Evolutionary conservation across 2,888 invertebrate species (phyloP).

Genomic region (Ectobius pallidus): DNA sequence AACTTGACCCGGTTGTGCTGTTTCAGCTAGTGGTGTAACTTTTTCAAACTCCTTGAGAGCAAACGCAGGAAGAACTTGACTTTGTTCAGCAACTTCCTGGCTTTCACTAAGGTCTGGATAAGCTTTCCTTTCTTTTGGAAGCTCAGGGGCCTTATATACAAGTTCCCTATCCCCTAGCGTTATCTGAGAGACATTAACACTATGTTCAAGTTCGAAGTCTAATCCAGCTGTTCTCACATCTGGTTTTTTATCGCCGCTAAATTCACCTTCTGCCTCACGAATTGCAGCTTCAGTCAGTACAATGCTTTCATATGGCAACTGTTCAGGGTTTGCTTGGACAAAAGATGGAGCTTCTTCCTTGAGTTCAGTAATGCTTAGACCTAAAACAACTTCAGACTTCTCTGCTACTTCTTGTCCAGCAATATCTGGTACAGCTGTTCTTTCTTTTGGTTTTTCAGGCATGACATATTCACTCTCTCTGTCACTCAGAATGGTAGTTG

Average conservation of each 20-base stretch:
- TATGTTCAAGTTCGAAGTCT: constrained; percentile 53
- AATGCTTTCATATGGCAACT: constrained; percentile 62
- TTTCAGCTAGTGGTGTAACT: constrained; percentile 46
- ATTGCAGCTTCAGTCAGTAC: constrained; percentile 61
- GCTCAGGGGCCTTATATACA: constrained; percentile 49
- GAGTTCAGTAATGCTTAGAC: constrained; percentile 53
- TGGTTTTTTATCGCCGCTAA: constrained; percentile 53
- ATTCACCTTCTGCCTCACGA: constrained; percentile 54
- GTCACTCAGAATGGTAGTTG: constrained; percentile 54
- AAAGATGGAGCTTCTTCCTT: constrained; percentile 46
- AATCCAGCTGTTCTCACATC: constrained; percentile 54
- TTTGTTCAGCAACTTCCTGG: constrained; percentile 42
- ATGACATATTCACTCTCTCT: constrained; percentile 58
- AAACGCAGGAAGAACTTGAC: constrained; percentile 29
- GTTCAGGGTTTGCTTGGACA: constrained; percentile 56
- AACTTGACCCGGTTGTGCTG: constrained; percentile 48
- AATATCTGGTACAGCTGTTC: constrained; percentile 61
- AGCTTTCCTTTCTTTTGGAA: constrained; percentile 51
- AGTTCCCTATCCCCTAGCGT: constrained; percentile 57
- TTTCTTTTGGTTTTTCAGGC: constrained; percentile 54
- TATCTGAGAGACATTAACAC: constrained; percentile 57
- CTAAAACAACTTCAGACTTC: constrained; percentile 62
- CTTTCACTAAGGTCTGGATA: constrained; percentile 52
- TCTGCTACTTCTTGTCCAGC: constrained; percentile 63
- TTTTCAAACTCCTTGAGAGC: constrained; percentile 36